Conservation (phyloP, 2,113 vertebrate species). For the Chascanopsetta lugubris region DNA sequence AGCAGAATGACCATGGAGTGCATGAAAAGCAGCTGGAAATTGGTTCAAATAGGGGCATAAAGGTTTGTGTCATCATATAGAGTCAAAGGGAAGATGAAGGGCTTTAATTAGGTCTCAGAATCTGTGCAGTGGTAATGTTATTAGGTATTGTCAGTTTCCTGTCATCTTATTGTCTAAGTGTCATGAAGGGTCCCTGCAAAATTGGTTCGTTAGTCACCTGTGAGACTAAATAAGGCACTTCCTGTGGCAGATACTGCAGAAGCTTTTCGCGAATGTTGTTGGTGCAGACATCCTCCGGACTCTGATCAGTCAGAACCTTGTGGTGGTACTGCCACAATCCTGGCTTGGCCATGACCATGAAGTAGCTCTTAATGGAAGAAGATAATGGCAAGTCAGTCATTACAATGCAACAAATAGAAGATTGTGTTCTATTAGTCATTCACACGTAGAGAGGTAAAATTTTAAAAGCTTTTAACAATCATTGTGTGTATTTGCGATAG, state of each 20-base stretch:
- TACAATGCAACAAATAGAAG: too few species aligned
- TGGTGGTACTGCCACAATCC: constrained; percentile 94
- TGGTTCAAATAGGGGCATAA: neutral
- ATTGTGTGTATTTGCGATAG: too few species aligned
- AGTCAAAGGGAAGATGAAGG: neutral
- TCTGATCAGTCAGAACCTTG: constrained; percentile 89
- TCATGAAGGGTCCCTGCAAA: neutral
- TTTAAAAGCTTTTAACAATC: too few species aligned
- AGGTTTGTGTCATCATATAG: neutral
- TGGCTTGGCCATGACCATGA: constrained; percentile 85
- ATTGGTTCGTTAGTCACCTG: constrained; percentile 81
- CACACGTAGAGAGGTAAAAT: too few species aligned
- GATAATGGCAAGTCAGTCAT: neutral
- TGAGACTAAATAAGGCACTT: constrained; percentile 89
- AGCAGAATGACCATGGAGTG: neutral
- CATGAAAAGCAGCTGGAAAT: neutral
- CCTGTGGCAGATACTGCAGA: constrained; percentile 89
- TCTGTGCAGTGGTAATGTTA: constrained; percentile 10
- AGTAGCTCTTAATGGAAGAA: constrained; percentile 81
- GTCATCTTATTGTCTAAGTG: constrained; percentile 11
- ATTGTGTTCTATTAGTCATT: too few species aligned
- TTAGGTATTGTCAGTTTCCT: constrained; percentile 4
- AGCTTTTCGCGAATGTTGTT: constrained; percentile 91
- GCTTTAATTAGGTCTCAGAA: constrained; percentile 2
- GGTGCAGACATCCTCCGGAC: constrained; percentile 87